Conservation (phyloP, 1,140 invertebrate genomes). For the Drosophila aff. region DNA sequence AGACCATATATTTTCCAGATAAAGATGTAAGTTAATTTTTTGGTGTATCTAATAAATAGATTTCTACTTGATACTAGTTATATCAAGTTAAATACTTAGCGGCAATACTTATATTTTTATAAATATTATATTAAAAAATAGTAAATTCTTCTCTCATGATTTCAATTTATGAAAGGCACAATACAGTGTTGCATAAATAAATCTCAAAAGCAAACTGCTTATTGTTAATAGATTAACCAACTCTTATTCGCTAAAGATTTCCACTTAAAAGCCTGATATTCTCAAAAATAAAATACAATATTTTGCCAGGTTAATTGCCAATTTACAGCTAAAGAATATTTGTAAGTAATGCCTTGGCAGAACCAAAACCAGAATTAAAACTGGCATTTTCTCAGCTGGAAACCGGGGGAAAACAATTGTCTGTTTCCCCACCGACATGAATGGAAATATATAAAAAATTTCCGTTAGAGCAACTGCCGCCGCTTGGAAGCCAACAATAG, state of each 20-base stretch:
- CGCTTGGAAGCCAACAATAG: constrained; percentile 29
- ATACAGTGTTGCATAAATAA: not conserved
- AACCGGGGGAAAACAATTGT: constrained; percentile 36
- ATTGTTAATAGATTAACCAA: not conserved
- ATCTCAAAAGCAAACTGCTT: not conserved
- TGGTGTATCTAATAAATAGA: too few species aligned
- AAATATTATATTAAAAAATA: not conserved
- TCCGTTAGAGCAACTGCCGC: constrained; percentile 10
- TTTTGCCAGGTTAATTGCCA: not conserved
- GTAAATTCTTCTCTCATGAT: too few species aligned
- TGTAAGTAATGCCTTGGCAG: not conserved
- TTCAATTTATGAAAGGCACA: not conserved
- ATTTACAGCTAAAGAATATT: constrained; percentile 11
- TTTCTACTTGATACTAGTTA: too few species aligned
- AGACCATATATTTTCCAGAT: too few species aligned
- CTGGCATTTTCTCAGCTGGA: constrained; percentile 23
- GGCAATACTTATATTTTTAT: too few species aligned
- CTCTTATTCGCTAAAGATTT: too few species aligned
- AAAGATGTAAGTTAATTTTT: too few species aligned
- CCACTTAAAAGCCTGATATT: not conserved
- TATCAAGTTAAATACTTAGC: too few species aligned
- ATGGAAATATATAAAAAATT: constrained; percentile 18
- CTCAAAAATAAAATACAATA: not conserved
- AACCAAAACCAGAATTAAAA: not conserved
- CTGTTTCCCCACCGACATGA: constrained; percentile 35